Percentiles rank a stretch among this genome's conserved stretches.
These are phyloP conservation scores for Empidonax alnorum DNA, from an alignment of 2,113 vertebrate genomes.

Conservation along the genomic window DNA sequence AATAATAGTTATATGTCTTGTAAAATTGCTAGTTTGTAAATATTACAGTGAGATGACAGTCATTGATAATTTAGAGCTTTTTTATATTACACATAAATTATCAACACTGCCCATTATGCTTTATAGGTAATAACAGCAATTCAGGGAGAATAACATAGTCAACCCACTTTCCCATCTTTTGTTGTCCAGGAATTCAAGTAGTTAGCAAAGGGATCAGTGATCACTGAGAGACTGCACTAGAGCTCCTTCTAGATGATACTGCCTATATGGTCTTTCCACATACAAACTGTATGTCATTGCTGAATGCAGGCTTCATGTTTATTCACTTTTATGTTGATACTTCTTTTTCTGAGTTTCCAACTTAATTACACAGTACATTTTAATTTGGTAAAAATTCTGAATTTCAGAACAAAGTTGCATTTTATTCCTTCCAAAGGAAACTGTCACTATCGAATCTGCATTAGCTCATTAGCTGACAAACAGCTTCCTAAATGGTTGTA, in stretches of 20 bases:
- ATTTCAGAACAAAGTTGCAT: not conserved
- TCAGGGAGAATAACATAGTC: not conserved
- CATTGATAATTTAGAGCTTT: not conserved
- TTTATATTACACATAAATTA: not conserved
- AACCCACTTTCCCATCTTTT: not conserved
- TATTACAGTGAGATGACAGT: not conserved
- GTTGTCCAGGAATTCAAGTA: not conserved
- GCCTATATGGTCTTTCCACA: not conserved
- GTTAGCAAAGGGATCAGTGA: not conserved
- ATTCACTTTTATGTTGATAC: not conserved
- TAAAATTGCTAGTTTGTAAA: not conserved
- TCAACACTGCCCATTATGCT: not conserved
- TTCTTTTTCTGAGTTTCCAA: not conserved
- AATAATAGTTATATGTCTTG: not conserved
- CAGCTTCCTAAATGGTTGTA: not conserved
- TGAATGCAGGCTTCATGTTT: not conserved
- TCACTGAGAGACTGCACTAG: not conserved
- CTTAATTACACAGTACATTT: not conserved
- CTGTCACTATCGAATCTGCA: not conserved
- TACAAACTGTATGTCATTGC: not conserved
- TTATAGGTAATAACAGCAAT: slow-evolving; percentile 2
- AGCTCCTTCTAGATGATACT: not conserved
- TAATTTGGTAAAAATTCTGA: not conserved
- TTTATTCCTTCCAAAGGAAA: not conserved
- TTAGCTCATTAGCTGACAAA: not conserved